Base-by-base conservation (phyloP, 2,888 invertebrate species). In the Agrotis ipsilon region DNA sequence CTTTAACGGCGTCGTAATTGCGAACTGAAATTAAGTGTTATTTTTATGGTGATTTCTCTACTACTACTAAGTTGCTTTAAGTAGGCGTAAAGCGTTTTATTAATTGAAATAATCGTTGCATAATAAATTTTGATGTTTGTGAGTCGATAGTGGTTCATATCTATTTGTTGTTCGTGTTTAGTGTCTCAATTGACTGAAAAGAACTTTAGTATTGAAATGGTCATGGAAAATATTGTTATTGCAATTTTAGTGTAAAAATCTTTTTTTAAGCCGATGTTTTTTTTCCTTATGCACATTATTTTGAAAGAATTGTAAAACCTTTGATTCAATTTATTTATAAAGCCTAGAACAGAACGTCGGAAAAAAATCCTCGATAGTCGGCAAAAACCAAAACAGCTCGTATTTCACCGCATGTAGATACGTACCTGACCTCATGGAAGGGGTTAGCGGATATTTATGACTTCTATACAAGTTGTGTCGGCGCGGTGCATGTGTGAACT, bases 21-120 rank as follows among this genome's bases (percentile, higher is more conserved):
- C 93, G 92, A 93, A 89, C 94, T 95, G 92, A 96, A 96, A 96
- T 95, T 95, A 95, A 96, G 96, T 96, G 96, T 95, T 95, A 95
- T 95, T 96, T 96, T 96, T 96, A 96, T 96, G 95, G 93, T 96
- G 95, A 96, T 95, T 96, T 94, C 95, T 91, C 93, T 93, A 94
- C 94, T 92, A 93, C 94, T 95, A 95, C 95, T 94, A 89, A 95
- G 95, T 95, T 94, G 95, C 93, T 93, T 94, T 94, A 94, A 95
- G 94, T 93, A 93, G 91, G 93, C 93, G 94, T 94, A 93, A 94
- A 94, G 89, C 88, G 92, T 94, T 95, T 94, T 94, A 95, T 95
- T 94, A 94, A 95, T 95, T 94, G 94, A 93, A 93, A 92, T 92
- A 88, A 92, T 91, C 86, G 86, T 84, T 79, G 73, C 85, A 81